Evolutionary conservation across 2,113 vertebrate species (phyloP), one percentile per base, ranked within the genome.

Genomic region (Leucoraja erinaceus): DNA sequence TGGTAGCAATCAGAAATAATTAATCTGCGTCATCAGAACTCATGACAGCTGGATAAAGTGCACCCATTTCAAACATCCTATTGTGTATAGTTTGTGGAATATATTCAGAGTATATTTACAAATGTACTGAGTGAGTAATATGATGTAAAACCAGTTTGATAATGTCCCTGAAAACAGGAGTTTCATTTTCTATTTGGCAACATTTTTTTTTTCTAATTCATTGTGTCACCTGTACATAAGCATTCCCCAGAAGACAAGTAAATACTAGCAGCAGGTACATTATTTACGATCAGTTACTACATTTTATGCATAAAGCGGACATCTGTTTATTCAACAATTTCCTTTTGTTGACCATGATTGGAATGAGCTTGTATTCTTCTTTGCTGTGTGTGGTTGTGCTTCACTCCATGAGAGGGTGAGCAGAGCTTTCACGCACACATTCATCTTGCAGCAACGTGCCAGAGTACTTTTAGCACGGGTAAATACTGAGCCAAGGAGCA

Each of bases 251-350:
- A 31, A 31, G 59, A 31, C 20, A 68, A 5, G 20, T 5, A 91
- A 70, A 91, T 38, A 70, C 47, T 63, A 28, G 16, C 83, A 63
- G 31, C 59, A 9, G 28, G 63, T 83, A 63, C 31, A 88, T 88
- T 63, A 88, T 31, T 88, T 88, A 88, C 7, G 59, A 61, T 63
- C 88, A 47, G 66, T 91, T 47, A 91, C 66, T 33, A 25, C 66
- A 72, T 91, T 66, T 72, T 91, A 91, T 91, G 88, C 33, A 47
- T 20, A 91, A 91, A 22, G 68, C 31, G 33, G 63, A 72, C 88
- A 72, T 91, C 22, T 91, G 66, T 70, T 72, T 91, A 1, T 33
- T 91, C 88, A 91, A 66, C 63, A 90, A 72, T 20, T 70, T 91
- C 66, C 88, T 47, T 47, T 91, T 91, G 68, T 20, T 70, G 63